A percentile compares a stretch with the other conserved stretches of the same genome.
phyloP scores from a whole-genome alignment of 2,797 vertebrate species.

The Siniperca scherzeri region DNA sequence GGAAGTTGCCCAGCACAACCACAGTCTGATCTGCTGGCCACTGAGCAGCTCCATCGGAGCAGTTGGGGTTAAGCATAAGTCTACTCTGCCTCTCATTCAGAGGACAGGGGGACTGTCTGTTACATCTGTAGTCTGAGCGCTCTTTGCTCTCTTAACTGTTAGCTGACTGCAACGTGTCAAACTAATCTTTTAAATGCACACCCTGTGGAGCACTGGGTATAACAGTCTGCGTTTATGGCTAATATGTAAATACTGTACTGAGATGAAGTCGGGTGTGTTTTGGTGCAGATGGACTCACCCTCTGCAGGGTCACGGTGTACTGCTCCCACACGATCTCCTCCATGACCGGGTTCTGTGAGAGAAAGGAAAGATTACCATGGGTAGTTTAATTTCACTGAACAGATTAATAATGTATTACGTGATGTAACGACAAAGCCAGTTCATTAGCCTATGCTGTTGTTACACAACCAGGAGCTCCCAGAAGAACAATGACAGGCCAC shows the following conservation, averaged over 20 bases:
- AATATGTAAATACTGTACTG: constrained; percentile 25
- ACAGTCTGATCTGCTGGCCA: too few species aligned
- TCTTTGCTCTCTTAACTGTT: not conserved
- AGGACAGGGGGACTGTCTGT: not conserved
- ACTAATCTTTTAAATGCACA: constrained; percentile 31
- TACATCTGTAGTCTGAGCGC: not conserved
- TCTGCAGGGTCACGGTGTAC: constrained; percentile 96
- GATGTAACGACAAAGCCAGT: constrained; percentile 62
- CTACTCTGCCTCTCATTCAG: not conserved
- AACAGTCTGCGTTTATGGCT: not conserved
- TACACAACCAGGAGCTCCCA: constrained; percentile 55
- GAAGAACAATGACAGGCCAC: constrained; percentile 45
- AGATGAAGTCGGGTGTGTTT: constrained; percentile 9
- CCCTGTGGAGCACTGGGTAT: not conserved
- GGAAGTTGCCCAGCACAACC: too few species aligned
- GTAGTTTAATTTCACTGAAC: constrained; percentile 58
- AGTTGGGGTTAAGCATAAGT: not conserved
- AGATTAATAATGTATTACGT: constrained; percentile 71
- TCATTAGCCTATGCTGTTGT: constrained; percentile 42
- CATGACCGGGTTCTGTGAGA: constrained; percentile 92
- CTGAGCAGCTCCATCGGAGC: too few species aligned
- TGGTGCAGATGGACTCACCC: constrained; percentile 85
- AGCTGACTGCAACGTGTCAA: not conserved
- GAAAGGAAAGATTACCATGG: constrained; percentile 60
- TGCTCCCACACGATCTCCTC: constrained; percentile 98